Percentiles rank a stretch among this genome's conserved stretches.
These are phyloP conservation scores for Hypothenemus hampei DNA, from an alignment of 1,140 invertebrate species.

Conservation along the genomic window DNA sequence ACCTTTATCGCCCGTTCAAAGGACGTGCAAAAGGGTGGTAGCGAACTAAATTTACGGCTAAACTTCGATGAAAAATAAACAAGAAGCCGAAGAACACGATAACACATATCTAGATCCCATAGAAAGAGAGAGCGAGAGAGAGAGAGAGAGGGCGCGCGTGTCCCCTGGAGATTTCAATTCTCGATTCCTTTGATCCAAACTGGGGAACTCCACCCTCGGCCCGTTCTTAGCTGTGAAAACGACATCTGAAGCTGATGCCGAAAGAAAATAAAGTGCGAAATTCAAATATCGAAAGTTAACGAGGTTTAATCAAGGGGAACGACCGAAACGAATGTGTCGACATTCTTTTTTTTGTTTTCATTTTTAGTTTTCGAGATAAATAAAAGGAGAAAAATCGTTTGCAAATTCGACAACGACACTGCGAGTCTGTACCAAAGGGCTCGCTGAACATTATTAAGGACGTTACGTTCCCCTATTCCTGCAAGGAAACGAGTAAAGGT, in stretches of 20 bases:
- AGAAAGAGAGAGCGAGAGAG: too few species aligned
- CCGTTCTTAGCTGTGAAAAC: constrained; percentile 27
- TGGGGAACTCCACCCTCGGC: neutral
- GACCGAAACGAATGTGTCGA: too few species aligned
- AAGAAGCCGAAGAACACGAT: constrained; percentile 8
- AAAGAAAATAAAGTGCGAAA: constrained; percentile 30
- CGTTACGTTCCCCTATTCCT: constrained; percentile 2
- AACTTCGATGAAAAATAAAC: constrained; percentile 14
- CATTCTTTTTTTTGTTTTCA: too few species aligned
- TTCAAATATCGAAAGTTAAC: constrained; percentile 30
- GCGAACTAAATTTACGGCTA: constrained; percentile 14
- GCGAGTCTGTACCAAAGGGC: too few species aligned
- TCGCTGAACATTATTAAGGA: too few species aligned
- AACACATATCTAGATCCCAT: neutral
- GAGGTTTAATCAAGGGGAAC: constrained; percentile 27
- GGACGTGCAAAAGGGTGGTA: constrained; percentile 12
- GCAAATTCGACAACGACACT: too few species aligned
- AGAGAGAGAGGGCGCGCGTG: constrained; percentile 13
- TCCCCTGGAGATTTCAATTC: constrained; percentile 41
- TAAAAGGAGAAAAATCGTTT: too few species aligned
- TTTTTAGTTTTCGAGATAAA: too few species aligned
- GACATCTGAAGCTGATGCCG: constrained; percentile 38
- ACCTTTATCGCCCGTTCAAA: constrained; percentile 15
- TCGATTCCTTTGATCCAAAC: constrained; percentile 34
- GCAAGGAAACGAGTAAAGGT: constrained; percentile 22